Evolutionary conservation across 2,888 invertebrate genomes (phyloP).

Genomic region (Sicus ferrugineus): DNA sequence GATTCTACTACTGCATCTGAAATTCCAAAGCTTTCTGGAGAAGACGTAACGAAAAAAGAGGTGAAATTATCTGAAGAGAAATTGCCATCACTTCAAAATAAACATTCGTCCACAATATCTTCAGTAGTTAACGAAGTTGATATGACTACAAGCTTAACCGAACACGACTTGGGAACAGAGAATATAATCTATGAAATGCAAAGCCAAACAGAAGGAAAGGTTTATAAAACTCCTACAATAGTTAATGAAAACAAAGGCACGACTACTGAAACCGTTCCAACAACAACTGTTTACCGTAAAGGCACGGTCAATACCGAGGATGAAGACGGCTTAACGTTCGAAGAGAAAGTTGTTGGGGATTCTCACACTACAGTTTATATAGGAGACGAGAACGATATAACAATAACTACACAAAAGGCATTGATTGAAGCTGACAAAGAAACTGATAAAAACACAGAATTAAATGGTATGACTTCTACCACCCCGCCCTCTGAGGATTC

Average conservation of each 20-base stretch:
- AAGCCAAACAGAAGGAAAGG: background rate
- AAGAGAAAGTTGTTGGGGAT: background rate
- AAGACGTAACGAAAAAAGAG: background rate
- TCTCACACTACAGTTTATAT: background rate
- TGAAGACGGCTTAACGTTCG: too few relatives aligned
- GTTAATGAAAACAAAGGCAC: background rate
- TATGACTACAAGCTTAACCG: background rate
- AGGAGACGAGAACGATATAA: background rate
- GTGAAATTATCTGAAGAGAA: background rate
- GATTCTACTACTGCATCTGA: too few relatives aligned
- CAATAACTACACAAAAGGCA: background rate
- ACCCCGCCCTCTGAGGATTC: background rate
- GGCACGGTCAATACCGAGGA: constrained; percentile 23
- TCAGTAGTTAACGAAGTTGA: background rate
- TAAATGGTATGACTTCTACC: background rate
- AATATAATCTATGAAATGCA: background rate
- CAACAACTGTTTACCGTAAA: too few relatives aligned
- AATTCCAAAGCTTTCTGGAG: background rate
- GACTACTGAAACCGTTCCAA: background rate
- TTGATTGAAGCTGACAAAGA: too few relatives aligned
- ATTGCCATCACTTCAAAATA: background rate
- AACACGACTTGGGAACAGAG: background rate
- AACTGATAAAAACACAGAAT: background rate
- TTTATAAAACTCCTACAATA: background rate
- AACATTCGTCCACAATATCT: background rate